phyloP scores from a whole-genome alignment of 2,797 vertebrate genomes.

The Choloepus didactylus region DNA sequence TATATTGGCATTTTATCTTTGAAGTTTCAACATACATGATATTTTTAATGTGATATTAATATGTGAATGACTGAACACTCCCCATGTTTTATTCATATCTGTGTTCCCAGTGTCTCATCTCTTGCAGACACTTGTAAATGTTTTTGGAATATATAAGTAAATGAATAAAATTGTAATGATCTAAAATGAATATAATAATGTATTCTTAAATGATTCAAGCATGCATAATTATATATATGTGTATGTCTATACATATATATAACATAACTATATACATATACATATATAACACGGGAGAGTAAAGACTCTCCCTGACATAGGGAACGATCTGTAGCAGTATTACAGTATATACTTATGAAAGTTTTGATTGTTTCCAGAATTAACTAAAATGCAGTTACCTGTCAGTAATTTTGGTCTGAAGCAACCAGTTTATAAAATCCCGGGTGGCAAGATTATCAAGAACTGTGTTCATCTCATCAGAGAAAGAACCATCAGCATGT shows the following conservation, averaged over 20 bases:
- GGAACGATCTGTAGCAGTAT: neutral
- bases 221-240: neutral
- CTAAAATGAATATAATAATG: slow-evolving; percentile 35
- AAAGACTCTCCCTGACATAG: neutral
- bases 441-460: slow-evolving; percentile 96
- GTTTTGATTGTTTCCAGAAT: slow-evolving; percentile 41
- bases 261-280: no score
- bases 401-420: slow-evolving; percentile 93
- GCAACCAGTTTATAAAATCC: slow-evolving; percentile 97
- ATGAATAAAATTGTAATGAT: slow-evolving; percentile 15
- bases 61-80: neutral
- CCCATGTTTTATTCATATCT: slow-evolving; percentile 44
- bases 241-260: neutral
- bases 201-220: neutral
- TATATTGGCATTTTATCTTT: slow-evolving; percentile 17
- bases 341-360: neutral
- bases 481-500: slow-evolving; percentile 97
- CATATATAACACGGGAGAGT: neutral
- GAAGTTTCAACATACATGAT: slow-evolving; percentile 53
- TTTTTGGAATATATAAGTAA: slow-evolving; percentile 45
- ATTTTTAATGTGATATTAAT: slow-evolving; percentile 40
- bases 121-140: neutral
- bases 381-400: slow-evolving; percentile 85
- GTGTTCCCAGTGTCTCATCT: neutral
- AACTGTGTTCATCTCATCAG: slow-evolving; percentile 96